Percentiles rank a stretch among this genome's conserved stretches.
Conservation (phyloP, 64 coral and sea anemone genomes). For the Montipora cactus region DNA sequence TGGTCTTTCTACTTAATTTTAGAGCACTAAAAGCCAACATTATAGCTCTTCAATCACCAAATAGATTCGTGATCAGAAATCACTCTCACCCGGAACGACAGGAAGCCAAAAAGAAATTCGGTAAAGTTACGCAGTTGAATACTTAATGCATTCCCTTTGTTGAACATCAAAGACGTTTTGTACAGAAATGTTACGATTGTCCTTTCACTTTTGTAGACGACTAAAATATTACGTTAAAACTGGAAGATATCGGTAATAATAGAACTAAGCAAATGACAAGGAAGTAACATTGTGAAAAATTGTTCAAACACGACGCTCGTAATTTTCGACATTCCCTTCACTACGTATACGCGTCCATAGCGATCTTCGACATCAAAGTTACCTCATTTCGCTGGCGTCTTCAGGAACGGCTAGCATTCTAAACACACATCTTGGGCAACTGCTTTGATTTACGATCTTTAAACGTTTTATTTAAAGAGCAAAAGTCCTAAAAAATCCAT, state of each 20-base stretch:
- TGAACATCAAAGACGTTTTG: not conserved
- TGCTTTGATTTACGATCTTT: not conserved
- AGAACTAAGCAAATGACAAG: not conserved
- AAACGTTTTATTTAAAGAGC: not conserved
- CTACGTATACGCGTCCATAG: constrained; percentile 4
- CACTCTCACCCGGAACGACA: not conserved
- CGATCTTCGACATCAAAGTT: not conserved
- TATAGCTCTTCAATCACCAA: too few relatives aligned
- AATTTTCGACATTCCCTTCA: not conserved
- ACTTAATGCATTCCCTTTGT: not conserved
- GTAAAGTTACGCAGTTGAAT: not conserved
- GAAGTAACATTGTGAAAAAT: constrained; percentile 7
- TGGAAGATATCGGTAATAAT: not conserved
- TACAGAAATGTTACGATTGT: not conserved
- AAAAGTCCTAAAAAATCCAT: constrained; percentile 6
- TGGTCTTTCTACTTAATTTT: too few relatives aligned
- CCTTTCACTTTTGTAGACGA: not conserved
- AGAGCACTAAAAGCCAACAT: too few relatives aligned
- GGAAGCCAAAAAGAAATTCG: not conserved
- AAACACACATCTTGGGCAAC: not conserved
- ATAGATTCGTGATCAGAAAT: not conserved
- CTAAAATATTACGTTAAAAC: not conserved
- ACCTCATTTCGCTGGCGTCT: constrained; percentile 45
- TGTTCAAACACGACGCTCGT: not conserved
- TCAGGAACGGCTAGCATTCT: constrained; percentile 51